A percentile compares a stretch with the other conserved stretches of the same genome.
phyloP scores from a whole-genome alignment of 2,797 vertebrate species.

The Craterocephalus amniculus region DNA sequence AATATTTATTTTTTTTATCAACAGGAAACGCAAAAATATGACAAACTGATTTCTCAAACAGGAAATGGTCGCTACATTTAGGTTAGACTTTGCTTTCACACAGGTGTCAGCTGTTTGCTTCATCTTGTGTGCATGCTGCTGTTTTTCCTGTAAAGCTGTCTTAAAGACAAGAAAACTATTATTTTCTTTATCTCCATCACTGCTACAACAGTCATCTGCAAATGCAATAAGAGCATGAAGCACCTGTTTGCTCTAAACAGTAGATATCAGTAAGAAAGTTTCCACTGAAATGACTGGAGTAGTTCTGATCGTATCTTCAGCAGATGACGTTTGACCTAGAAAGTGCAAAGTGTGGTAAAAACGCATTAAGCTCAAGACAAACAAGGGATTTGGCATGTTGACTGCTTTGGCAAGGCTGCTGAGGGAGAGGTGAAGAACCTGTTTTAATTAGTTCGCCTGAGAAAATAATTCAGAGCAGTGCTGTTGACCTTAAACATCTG shows the following conservation, averaged over 20 bases:
- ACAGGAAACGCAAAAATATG: not conserved
- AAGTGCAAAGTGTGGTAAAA: slow-evolving; percentile 1
- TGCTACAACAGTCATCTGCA: not conserved
- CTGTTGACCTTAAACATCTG: too few species aligned
- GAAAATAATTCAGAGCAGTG: not conserved
- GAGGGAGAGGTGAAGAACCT: not conserved
- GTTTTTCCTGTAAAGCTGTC: not conserved
- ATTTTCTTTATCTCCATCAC: not conserved
- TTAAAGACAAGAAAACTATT: not conserved
- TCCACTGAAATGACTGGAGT: not conserved
- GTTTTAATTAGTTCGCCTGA: not conserved
- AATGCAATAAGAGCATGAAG: not conserved
- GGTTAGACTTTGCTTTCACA: not conserved
- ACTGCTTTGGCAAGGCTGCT: not conserved
- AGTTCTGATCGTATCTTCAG: not conserved
- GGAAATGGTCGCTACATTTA: not conserved
- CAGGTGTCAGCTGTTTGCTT: slow-evolving; percentile 2
- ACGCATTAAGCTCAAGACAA: not conserved
- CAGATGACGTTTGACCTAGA: slow-evolving; percentile 16
- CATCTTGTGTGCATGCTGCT: not conserved
- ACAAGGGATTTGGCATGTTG: not conserved
- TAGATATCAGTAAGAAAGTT: not conserved
- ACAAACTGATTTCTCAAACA: not conserved
- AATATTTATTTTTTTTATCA: not conserved
- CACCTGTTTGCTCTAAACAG: not conserved